These are phyloP conservation scores for Periophthalmus modestus DNA, from an alignment of 2,113 vertebrate genomes.

Conservation along the genomic window DNA sequence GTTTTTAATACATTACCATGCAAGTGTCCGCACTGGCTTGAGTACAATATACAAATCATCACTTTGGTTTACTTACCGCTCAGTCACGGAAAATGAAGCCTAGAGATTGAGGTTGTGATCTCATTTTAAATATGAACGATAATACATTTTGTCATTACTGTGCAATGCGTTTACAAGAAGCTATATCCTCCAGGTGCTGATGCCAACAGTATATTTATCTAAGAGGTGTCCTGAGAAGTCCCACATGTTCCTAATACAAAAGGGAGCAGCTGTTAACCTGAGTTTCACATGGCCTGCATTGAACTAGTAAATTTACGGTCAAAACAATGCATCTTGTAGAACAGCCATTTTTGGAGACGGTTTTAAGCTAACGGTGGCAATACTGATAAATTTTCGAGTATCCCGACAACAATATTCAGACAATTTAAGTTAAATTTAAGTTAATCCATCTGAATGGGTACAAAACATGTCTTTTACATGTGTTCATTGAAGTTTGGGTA, in stretches of 20 bases:
- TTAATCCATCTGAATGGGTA: no score
- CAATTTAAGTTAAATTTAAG: no score
- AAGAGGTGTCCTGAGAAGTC: slow-evolving; percentile 31
- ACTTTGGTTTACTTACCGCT: slow-evolving; percentile 1
- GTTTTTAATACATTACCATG: slow-evolving; percentile 56
- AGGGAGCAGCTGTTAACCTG: slow-evolving; percentile 30
- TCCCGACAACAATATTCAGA: no score
- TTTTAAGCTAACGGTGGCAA: not conserved
- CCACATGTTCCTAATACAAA: slow-evolving; percentile 27
- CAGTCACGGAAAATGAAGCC: not conserved
- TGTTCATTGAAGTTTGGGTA: no score
- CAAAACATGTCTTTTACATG: no score
- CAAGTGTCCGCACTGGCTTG: slow-evolving; percentile 12
- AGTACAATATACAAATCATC: slow-evolving; percentile 2
- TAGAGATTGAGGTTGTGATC: slow-evolving; percentile 4
- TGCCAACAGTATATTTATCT: slow-evolving; percentile 17
- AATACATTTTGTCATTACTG: not conserved
- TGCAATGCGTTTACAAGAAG: not conserved
- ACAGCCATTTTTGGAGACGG: slow-evolving; percentile 18
- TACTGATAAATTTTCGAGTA: no score
- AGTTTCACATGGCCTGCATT: slow-evolving; percentile 11
- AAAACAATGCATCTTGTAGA: not conserved
- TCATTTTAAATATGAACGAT: slow-evolving; percentile 1
- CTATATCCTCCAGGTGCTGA: slow-evolving; percentile 25
- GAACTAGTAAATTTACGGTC: slow-evolving; percentile 9